Evolutionary conservation across 2,888 invertebrate genomes (phyloP), one percentile per base, ranked within the genome.

Genomic region (Cantharis lateralis): DNA sequence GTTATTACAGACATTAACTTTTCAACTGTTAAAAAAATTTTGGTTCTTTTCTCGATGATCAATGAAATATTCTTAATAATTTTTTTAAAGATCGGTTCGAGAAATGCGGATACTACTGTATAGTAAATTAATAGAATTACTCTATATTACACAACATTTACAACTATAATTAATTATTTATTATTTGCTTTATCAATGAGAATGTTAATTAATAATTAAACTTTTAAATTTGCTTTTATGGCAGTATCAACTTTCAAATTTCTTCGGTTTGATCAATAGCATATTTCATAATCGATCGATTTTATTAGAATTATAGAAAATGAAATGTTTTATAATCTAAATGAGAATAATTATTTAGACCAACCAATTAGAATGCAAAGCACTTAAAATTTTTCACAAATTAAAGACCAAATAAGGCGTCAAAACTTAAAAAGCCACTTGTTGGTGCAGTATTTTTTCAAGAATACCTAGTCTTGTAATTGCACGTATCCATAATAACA

Each of bases 391-490:
- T 4, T 72, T 20, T 61, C 28, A 66, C 48, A 68, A 72, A 68
- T 71, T 66, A 61, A 24, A 10, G 3, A 20, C 68, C 68, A 10
- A 73, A 73, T 62, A 68, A 13, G 68, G 73, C 11, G 24, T 68
- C 18, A 15, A 32, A 26, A 73, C 24, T 62, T 20, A 24, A 73
- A 26, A 15, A 62, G 48, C n/a, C 20, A 24, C 73, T 68, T 73
- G 62, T 68, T 61, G 48, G 68, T 61, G 66, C 16, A 62, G 68
- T 15, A 61, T 61, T 24, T 68, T 68, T 24, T 62, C 11, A 68
- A 62, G 68, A 26, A 68, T 68, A 48, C 24, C 24, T 66, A 48
- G 18, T 15, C 18, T 68, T 62, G 13, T 73, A 73, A 73, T 73
- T 72, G 24, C 72, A 48, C 70, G 18, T 68, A 16, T 61, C 73